These are phyloP conservation scores for Aramus guarauna DNA, from an alignment of 2,113 vertebrate species.

Conservation along the genomic window DNA sequence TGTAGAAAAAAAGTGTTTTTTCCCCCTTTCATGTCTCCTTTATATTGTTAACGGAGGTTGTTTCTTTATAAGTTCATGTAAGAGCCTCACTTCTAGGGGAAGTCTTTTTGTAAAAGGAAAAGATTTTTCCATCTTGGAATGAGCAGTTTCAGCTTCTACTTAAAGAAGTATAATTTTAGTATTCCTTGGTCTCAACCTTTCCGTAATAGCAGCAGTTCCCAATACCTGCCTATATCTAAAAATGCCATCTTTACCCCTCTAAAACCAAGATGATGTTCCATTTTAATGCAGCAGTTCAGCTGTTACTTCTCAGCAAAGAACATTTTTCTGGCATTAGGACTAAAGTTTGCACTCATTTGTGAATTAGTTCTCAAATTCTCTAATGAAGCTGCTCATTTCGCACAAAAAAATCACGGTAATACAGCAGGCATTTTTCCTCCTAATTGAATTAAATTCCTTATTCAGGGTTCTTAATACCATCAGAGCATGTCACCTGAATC, in stretches of 20 bases:
- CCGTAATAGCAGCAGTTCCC: background rate
- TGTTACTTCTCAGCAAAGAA: background rate
- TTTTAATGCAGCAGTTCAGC: background rate
- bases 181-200: background rate
- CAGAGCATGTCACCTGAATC: background rate
- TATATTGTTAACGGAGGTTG: background rate
- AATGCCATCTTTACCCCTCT: background rate
- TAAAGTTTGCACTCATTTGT: background rate
- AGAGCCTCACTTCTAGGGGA: background rate
- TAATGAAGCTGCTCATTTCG: background rate
- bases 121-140: background rate
- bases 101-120: background rate
- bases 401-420: background rate
- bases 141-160: background rate
- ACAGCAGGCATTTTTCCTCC: background rate
- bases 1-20: background rate
- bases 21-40: background rate
- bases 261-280: background rate
- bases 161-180: background rate
- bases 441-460: background rate
- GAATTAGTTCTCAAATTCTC: background rate
- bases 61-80: background rate
- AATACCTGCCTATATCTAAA: background rate
- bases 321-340: background rate
- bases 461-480: background rate